Conservation (phyloP, 2,888 invertebrate species). For the Drosophila niveifrons region DNA sequence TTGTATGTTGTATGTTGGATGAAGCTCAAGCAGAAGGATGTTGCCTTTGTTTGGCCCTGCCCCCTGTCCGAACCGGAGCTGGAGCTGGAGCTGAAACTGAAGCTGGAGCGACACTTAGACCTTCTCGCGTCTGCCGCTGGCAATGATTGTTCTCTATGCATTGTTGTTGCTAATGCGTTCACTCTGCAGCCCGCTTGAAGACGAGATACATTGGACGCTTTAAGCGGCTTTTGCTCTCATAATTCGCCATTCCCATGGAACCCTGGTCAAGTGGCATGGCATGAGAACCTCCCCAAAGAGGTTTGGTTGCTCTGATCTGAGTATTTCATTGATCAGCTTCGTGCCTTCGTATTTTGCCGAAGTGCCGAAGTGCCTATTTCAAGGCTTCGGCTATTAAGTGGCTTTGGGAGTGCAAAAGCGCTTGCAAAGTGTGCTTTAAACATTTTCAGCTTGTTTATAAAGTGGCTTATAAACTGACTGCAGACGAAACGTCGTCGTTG, state of each 20-base stretch:
- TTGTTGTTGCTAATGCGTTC: constrained; percentile 53
- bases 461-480: constrained; percentile 68
- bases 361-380: constrained; percentile 8
- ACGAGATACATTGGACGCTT: constrained; percentile 35
- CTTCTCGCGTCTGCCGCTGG: constrained; percentile 40
- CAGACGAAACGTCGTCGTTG: neutral
- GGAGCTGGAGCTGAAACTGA: neutral
- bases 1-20: constrained; percentile 14
- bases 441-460: constrained; percentile 68
- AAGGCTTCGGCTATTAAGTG: constrained; percentile 37
- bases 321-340: neutral
- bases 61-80: constrained; percentile 28
- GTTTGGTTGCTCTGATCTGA: neutral
- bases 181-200: constrained; percentile 17
- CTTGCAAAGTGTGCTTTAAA: constrained; percentile 42
- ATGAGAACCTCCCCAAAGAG: neutral
- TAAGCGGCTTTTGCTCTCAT: constrained; percentile 47
- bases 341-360: neutral
- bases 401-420: constrained; percentile 33
- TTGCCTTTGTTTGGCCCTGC: constrained; percentile 38
- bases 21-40: constrained; percentile 34
- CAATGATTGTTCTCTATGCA: constrained; percentile 27
- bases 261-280: neutral
- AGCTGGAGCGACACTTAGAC: constrained; percentile 41
- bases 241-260: constrained; percentile 16